These are phyloP conservation scores for Apodemia duryi DNA, from an alignment of 2,888 invertebrate species.

Conservation along the genomic window DNA sequence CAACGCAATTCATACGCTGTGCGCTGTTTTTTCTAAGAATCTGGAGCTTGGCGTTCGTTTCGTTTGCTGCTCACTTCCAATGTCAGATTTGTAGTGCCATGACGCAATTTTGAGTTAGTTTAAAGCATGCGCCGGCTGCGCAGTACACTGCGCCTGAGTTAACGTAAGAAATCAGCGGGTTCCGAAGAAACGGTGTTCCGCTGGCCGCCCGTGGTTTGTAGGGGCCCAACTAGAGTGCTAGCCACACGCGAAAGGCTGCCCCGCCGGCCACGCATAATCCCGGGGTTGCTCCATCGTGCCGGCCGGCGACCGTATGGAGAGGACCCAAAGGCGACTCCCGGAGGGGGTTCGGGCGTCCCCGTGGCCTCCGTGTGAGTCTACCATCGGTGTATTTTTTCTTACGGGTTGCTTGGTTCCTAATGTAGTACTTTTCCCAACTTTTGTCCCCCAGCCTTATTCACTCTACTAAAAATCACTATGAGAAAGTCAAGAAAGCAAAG, in stretches of 20 bases:
- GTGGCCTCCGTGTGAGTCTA: not conserved
- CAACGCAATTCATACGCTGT: no score
- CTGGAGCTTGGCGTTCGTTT: no score
- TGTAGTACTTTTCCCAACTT: no score
- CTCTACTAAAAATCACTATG: not conserved
- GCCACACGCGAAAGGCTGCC: not conserved
- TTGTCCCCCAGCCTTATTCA: conserved; percentile 4
- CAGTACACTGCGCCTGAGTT: no score
- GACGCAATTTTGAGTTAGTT: no score
- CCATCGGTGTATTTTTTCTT: no score
- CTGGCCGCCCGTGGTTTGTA: conserved; percentile 23
- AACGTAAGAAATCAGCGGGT: conserved; percentile 6
- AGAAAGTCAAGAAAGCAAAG: conserved; percentile 7
- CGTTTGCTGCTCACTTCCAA: no score
- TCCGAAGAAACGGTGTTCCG: conserved; percentile 20
- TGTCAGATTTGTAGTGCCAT: no score
- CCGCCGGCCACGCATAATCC: conserved; percentile 22
- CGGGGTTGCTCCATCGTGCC: not conserved
- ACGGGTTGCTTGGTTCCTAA: no score
- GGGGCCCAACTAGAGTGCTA: conserved; percentile 20
- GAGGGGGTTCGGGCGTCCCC: no score
- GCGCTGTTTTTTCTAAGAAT: no score
- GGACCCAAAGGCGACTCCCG: conserved; percentile 3
- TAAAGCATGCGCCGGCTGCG: no score
- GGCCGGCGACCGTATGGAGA: conserved; percentile 15